These are phyloP conservation scores for Danio rerio DNA, from an alignment of 2,113 vertebrate species.

Conservation along the genomic window DNA sequence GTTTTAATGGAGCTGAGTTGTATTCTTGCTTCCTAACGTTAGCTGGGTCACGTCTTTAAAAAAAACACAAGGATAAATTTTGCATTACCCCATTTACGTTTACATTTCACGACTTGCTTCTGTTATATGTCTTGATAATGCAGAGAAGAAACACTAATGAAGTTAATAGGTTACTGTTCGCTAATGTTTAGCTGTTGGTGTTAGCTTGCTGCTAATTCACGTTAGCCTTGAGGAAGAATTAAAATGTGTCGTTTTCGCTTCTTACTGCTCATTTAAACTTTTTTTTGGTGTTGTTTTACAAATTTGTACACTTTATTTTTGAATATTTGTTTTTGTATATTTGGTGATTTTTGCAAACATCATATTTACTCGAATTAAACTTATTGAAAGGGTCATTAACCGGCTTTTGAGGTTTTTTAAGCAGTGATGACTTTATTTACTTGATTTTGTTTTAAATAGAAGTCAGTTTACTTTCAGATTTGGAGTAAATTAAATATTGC, in stretches of 20 bases:
- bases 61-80: background rate
- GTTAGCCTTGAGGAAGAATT: background rate
- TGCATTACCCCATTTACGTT: too few species aligned
- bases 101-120: background rate
- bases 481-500: background rate
- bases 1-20: background rate
- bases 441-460: background rate
- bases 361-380: background rate
- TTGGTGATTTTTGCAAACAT: background rate
- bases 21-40: background rate
- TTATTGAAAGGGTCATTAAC: background rate
- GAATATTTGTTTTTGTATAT: background rate
- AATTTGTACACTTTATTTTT: too few species aligned
- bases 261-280: background rate
- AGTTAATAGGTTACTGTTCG: background rate
- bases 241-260: background rate
- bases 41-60: background rate
- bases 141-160: background rate
- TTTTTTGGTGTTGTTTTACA: background rate
- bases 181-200: background rate
- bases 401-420: background rate
- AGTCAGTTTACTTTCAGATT: background rate
- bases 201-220: slow-evolving; percentile 23
- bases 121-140: background rate
- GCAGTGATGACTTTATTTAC: background rate